Conservation (phyloP, 2,888 invertebrate genomes). For the Cephus sareptanus region DNA sequence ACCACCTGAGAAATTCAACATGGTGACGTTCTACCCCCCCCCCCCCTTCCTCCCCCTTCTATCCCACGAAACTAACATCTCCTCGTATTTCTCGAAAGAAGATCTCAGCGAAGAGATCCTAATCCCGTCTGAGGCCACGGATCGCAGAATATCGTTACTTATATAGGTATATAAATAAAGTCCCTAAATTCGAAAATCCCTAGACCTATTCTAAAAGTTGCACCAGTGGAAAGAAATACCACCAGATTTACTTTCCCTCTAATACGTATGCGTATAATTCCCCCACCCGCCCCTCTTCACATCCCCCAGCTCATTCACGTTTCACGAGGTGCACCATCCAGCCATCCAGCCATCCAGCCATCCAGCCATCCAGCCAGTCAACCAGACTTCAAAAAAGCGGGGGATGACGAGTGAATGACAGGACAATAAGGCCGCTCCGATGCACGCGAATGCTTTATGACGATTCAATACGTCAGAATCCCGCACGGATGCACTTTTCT, state of each 20-base stretch:
- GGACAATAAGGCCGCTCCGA: constrained; percentile 62
- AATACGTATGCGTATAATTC: neutral
- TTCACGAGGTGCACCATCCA: neutral
- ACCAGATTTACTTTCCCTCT: neutral
- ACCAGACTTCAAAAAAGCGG: constrained; percentile 39
- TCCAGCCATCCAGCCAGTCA: neutral
- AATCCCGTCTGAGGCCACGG: neutral
- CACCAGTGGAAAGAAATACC: neutral
- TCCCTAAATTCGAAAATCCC: neutral
- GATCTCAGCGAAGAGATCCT: neutral
- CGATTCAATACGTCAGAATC: constrained; percentile 59
- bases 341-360: neutral
- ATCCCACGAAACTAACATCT: neutral
- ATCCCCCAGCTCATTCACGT: neutral
- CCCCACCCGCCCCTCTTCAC: neutral
- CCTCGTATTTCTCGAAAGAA: neutral
- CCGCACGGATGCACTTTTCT: constrained; percentile 44
- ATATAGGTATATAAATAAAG: constrained; percentile 5
- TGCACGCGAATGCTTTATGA: constrained; percentile 65
- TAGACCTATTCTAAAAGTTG: neutral
- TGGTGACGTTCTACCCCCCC: neutral
- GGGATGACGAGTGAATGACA: constrained; percentile 66
- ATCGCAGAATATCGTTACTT: neutral
- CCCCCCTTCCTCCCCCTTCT: neutral
- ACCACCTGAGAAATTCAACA: neutral